Base-by-base conservation (phyloP, 2,888 invertebrate genomes). In the Volucella inflata region DNA sequence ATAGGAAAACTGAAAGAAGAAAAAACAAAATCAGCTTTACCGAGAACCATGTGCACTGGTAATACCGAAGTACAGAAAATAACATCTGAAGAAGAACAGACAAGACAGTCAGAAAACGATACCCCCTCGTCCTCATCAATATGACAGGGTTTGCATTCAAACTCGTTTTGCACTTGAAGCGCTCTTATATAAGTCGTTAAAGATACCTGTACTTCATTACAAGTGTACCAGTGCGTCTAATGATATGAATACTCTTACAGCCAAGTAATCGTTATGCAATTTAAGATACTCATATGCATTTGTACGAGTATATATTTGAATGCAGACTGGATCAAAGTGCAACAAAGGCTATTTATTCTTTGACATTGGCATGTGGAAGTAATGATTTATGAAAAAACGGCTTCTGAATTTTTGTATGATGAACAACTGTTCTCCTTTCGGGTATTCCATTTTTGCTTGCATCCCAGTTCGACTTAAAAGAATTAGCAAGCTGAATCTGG, bases 161-260 rank as follows among this genome's bases (percentile, higher is more conserved):
- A 80, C 80, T 68, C 50, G 80, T 80, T 80, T 62, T 75, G 68
- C 75, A 80, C 80, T 62, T 62, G 51, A 68, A 60, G 48, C 60
- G 12, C 51, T 48, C 48, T 53, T 67, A 53, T 53, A 67, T 67
- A 80, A 74, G 60, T 6, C 40, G 9, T 59, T 40, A 51, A 51
- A 79, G 67, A 67, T 67, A 74, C 46, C 44, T n/a, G 44, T 44
- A n/a, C 50, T 62, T 55, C 46, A 53, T 60, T 62, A 75, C 55
- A 62, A 62, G 79, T 51, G 64, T 79, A 21, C 40, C 6, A 30
- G 65, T 68, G 44, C 44, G 67, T 74, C 67, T 53, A n/a, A 53
- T 60, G 53, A 75, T 62, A 30, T 30, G 30, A 30, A 30, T 6
- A 6, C 55, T 62, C 60, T 74, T 60, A 60, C 51, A 62, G 62